A percentile compares a stretch with the other conserved stretches of the same genome.
Conservation (phyloP, 2,888 invertebrate genomes). For the Lithophane socia region DNA sequence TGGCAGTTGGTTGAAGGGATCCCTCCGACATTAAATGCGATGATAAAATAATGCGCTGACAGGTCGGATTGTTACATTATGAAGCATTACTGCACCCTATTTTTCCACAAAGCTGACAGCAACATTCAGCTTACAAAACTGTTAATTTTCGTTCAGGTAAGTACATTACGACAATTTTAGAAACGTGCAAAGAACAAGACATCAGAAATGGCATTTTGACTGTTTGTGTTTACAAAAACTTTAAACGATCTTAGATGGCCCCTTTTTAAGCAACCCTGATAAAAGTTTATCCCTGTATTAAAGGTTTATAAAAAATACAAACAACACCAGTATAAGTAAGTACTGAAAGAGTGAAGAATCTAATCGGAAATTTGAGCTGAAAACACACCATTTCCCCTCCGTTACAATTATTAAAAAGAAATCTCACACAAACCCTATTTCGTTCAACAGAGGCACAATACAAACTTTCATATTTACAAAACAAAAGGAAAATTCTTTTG, state of each 20-base stretch:
- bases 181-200: neutral
- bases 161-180: neutral
- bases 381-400: slow-evolving; percentile 38
- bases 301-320: neutral
- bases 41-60: slow-evolving; percentile 73
- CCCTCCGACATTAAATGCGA: slow-evolving; percentile 70
- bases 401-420: slow-evolving; percentile 55
- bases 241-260: neutral
- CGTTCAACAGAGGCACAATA: slow-evolving; percentile 70
- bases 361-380: slow-evolving; percentile 9
- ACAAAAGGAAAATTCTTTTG: slow-evolving; percentile 80
- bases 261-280: neutral
- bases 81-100: slow-evolving; percentile 54
- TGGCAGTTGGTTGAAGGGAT: slow-evolving; percentile 62
- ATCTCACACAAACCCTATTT: slow-evolving; percentile 56
- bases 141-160: neutral
- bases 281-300: neutral
- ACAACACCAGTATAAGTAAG: slow-evolving; percentile 5
- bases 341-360: neutral
- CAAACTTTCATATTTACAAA: slow-evolving; percentile 83
- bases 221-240: neutral
- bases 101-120: slow-evolving; percentile 26
- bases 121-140: neutral
- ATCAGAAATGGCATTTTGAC: neutral
- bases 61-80: slow-evolving; percentile 75